A percentile compares a stretch with the other conserved stretches of the same genome.
Evolutionary conservation across 1,140 invertebrate species (phyloP).

Genomic region (Conus ventricosus): DNA sequence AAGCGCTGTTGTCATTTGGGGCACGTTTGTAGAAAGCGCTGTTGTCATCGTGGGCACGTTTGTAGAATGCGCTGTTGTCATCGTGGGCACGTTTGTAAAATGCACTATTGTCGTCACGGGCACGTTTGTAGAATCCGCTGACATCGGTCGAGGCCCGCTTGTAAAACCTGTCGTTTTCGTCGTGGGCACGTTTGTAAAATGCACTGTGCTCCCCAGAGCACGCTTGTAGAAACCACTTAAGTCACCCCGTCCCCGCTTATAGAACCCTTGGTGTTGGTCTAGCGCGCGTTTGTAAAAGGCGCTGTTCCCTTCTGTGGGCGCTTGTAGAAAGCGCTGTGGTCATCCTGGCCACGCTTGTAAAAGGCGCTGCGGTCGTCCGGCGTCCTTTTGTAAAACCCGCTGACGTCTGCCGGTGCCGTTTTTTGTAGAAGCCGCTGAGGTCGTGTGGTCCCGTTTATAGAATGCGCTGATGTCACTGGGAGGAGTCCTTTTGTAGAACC

Average conservation of each 20-base stretch:
- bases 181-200: slow-evolving; percentile 21
- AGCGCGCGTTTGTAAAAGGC: slow-evolving; percentile 17
- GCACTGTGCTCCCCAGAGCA: background rate
- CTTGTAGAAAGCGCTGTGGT: slow-evolving; percentile 29
- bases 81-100: slow-evolving; percentile 20
- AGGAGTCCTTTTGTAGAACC: slow-evolving; percentile 30
- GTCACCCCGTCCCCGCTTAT: background rate
- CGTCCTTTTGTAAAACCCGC: slow-evolving; percentile 33
- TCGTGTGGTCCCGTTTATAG: slow-evolving; percentile 27
- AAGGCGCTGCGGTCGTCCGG: slow-evolving; percentile 2
- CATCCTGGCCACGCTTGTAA: slow-evolving; percentile 28
- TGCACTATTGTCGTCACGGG: background rate
- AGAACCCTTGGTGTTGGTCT: too few species aligned
- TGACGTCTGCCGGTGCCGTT: background rate
- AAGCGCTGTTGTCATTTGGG: background rate
- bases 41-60: background rate
- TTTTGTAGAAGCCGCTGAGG: slow-evolving; percentile 35
- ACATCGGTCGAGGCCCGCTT: background rate
- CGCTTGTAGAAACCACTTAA: slow-evolving; percentile 8
- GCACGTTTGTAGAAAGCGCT: slow-evolving; percentile 23
- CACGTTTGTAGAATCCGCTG: slow-evolving; percentile 32
- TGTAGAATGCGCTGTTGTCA: background rate
- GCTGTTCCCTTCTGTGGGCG: background rate
- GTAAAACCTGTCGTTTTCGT: slow-evolving; percentile 11
- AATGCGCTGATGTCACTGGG: slow-evolving; percentile 1